phyloP scores from a whole-genome alignment of 1,140 invertebrate species.

The Anadara kagoshimensis region DNA sequence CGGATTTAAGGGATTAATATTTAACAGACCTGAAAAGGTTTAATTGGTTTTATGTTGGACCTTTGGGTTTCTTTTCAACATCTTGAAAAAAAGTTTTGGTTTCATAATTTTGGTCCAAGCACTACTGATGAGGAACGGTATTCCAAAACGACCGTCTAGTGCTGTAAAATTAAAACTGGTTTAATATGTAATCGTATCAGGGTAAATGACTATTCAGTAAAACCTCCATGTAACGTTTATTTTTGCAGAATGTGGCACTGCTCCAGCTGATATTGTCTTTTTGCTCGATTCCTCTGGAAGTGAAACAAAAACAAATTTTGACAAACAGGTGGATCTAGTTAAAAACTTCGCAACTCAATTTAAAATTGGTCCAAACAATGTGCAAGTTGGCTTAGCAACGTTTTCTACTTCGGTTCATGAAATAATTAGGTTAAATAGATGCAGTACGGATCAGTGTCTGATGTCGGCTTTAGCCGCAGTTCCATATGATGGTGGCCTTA shows the following conservation, averaged over 20 bases:
- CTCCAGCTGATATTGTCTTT: slow-evolving; percentile 47
- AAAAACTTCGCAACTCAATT: slow-evolving; percentile 44
- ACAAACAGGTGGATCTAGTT: slow-evolving; percentile 46
- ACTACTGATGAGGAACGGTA: no score
- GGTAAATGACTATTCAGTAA: no score
- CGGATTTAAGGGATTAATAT: no score
- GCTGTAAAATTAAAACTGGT: no score
- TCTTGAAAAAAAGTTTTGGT: no score
- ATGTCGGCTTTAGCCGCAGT: slow-evolving; percentile 25
- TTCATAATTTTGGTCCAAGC: no score
- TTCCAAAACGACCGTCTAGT: no score
- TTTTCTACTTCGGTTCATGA: slow-evolving; percentile 33
- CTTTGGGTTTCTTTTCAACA: no score
- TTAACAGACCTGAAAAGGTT: no score
- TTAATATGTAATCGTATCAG: no score
- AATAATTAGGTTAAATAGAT: slow-evolving; percentile 26
- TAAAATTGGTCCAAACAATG: slow-evolving; percentile 39
- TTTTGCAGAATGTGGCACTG: slow-evolving; percentile 31
- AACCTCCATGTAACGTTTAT: not conserved
- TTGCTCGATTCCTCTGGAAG: slow-evolving; percentile 53
- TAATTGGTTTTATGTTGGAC: no score
- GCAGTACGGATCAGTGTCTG: slow-evolving; percentile 9
- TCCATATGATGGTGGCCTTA: slow-evolving; percentile 33
- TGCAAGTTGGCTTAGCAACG: slow-evolving; percentile 40
- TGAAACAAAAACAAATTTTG: slow-evolving; percentile 40